Base-by-base conservation (phyloP, 2,888 invertebrate species). In the Zaprionus obscuricornis region DNA sequence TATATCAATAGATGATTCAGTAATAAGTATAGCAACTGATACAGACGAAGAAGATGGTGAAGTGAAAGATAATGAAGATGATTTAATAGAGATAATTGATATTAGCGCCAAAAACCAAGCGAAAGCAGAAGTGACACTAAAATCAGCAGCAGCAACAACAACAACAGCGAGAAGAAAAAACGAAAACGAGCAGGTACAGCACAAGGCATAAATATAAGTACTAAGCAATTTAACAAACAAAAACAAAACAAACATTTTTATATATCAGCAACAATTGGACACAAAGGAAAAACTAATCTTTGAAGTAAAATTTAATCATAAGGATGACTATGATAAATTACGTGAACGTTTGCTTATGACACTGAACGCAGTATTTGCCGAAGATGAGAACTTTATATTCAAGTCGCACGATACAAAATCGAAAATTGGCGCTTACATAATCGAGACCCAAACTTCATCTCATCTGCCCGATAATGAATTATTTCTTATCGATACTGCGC, bases 401-500 rank as follows among this genome's bases (percentile, higher is more conserved):
- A 27, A 39, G 26, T 17, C 37, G 8, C 50, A 52, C 8, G 40
- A 55, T n/a, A 10, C 17, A 13, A 10, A 45, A 22, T 5, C 34
- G 4, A 37, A 27, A 4, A 65, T 69, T 7, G 14, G 20, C 2
- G 74, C 67, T 0, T 55, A 47, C 3, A 5, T 1, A 0, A 54
- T n/a, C n/a, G n/a, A n/a, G n/a, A n/a, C n/a, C n/a, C n/a, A 3
- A 11, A 7, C 20, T 0, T 11, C 27, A 5, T 17, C 57, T 1
- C 26, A 40, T 0, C 14, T 36, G 0, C 36, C 51, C 0, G 46
- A 46, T 10, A 8, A 13, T n/a, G 55, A 69, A n/a, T 59, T 88
- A 1, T 90, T 90, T 31, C 68, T 68, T 33, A 83, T 90, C 33
- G 89, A 90, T 27, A 88, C 87, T 0, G 56, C 72, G 6, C 89